Conservation (phyloP, 2,888 invertebrate genomes). For the Saturnia pavonia region DNA sequence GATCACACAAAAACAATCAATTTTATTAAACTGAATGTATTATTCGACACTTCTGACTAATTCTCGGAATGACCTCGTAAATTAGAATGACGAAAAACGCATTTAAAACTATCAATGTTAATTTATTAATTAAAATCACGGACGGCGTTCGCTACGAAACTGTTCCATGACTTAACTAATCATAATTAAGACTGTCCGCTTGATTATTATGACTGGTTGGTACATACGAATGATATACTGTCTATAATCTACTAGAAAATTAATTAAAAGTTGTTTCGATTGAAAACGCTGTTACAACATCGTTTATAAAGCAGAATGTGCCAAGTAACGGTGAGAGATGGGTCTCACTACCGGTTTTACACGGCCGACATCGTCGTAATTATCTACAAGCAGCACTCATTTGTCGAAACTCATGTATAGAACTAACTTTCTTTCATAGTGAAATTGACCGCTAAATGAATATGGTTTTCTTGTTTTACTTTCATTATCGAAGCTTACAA, state of each 20-base stretch:
- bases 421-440: slow-evolving; percentile 21
- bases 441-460: slow-evolving; percentile 20
- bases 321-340: slow-evolving; percentile 73
- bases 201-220: slow-evolving; percentile 45
- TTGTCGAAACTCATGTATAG: slow-evolving; percentile 56
- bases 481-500: background rate
- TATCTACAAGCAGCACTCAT: slow-evolving; percentile 64
- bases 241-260: slow-evolving; percentile 72
- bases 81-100: slow-evolving; percentile 21
- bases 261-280: slow-evolving; percentile 73
- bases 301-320: slow-evolving; percentile 68
- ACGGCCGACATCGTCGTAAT: slow-evolving; percentile 54
- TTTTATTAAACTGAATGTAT: slow-evolving; percentile 11
- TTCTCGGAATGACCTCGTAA: slow-evolving; percentile 18
- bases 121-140: slow-evolving; percentile 35
- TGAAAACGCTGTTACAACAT: slow-evolving; percentile 71
- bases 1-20: slow-evolving; percentile 3
- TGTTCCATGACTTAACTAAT: slow-evolving; percentile 44
- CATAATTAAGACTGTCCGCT: slow-evolving; percentile 48
- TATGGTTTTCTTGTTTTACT: slow-evolving; percentile 13
- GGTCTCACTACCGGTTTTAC: slow-evolving; percentile 78
- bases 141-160: slow-evolving; percentile 36
- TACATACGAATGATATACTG: slow-evolving; percentile 53
- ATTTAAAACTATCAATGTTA: slow-evolving; percentile 24
- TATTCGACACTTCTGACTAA: slow-evolving; percentile 2